These are phyloP conservation scores for Platysternon megacephalum DNA, from an alignment of 2,113 vertebrate species.

Conservation along the genomic window DNA sequence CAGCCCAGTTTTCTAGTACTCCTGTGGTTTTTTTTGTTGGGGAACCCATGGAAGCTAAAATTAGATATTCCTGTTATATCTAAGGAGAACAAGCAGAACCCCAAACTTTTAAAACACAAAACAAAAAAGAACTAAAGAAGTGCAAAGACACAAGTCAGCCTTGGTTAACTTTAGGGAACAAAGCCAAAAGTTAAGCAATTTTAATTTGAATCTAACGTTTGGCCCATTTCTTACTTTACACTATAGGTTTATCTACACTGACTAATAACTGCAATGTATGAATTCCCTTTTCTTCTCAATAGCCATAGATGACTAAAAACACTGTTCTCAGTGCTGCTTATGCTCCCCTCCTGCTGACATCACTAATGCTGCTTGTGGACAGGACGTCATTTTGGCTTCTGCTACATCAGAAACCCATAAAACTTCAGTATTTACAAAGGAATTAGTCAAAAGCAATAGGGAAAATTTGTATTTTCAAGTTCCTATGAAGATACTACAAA, in stretches of 20 bases:
- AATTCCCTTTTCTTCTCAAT: background rate
- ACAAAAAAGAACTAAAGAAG: background rate
- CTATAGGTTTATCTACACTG: background rate
- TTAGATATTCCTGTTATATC: background rate
- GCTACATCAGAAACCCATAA: slow-evolving; percentile 61
- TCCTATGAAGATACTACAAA: background rate
- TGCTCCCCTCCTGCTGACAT: slow-evolving; percentile 24
- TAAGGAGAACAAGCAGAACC: background rate
- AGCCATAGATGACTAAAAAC: slow-evolving; percentile 9
- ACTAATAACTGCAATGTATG: background rate
- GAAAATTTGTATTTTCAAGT: slow-evolving; percentile 34
- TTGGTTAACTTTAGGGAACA: background rate
- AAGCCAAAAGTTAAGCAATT: background rate
- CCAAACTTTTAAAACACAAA: background rate
- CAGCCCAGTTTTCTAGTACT: background rate
- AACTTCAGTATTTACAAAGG: slow-evolving; percentile 58
- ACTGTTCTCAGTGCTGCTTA: background rate
- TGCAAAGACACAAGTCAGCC: background rate
- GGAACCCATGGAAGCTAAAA: background rate
- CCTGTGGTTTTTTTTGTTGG: no score
- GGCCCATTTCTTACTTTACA: background rate
- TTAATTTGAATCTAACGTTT: slow-evolving; percentile 1
- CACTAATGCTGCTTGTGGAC: slow-evolving; percentile 53
- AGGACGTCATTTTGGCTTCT: slow-evolving; percentile 46
- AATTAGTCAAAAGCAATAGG: slow-evolving; percentile 35